phyloP scores from a whole-genome alignment of 1,140 invertebrate species.

The Trichonephila inaurata region DNA sequence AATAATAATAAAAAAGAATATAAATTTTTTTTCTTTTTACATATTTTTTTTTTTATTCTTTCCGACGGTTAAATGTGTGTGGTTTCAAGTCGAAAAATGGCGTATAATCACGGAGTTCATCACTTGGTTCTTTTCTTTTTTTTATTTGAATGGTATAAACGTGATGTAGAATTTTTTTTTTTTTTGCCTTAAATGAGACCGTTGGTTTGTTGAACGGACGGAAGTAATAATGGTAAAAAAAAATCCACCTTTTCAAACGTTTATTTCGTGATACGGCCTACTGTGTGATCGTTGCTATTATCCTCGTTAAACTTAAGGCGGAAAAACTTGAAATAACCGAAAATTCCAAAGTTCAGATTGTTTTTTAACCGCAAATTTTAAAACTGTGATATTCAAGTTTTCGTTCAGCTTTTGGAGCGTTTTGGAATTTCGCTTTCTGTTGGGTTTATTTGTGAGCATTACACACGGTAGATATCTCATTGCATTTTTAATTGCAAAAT shows the following conservation, averaged over 20 bases:
- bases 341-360: not conserved
- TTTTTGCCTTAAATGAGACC: not conserved
- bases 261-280: not conserved
- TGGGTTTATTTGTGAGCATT: no score
- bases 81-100: slow-evolving; percentile 1
- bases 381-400: no score
- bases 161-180: not conserved
- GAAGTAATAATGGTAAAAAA: not conserved
- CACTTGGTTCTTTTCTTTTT: not conserved
- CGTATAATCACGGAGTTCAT: slow-evolving; percentile 26
- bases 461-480: no score
- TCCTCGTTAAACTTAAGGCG: not conserved
- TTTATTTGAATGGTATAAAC: not conserved
- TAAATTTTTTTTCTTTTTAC: not conserved
- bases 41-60: not conserved
- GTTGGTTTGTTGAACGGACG: not conserved
- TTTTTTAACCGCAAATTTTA: not conserved
- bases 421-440: no score
- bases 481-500: no score
- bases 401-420: no score
- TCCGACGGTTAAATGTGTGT: not conserved
- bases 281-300: slow-evolving; percentile 1
- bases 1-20: not conserved
- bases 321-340: not conserved
- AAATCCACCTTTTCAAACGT: not conserved